phyloP scores from a whole-genome alignment of 2,797 vertebrate species.

The Ceryle rudis region DNA sequence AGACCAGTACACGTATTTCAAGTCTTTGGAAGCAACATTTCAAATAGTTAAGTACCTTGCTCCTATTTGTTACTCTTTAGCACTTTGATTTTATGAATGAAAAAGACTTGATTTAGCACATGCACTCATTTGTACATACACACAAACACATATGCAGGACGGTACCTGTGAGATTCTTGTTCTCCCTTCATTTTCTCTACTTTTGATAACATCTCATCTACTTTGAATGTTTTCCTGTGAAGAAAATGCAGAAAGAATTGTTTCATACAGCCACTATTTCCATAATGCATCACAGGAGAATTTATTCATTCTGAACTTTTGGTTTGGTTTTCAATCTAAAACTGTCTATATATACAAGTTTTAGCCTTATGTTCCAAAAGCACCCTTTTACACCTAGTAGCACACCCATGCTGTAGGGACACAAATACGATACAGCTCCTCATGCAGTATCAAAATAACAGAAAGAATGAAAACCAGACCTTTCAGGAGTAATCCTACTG shows the following conservation, averaged over 20 bases:
- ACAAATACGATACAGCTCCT: neutral
- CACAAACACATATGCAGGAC: neutral
- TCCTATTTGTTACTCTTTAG: neutral
- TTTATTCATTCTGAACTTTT: neutral
- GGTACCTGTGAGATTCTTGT: constrained; percentile 96
- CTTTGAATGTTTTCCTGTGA: constrained; percentile 94
- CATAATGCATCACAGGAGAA: neutral
- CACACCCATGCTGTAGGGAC: fast-evolving
- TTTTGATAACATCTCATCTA: constrained; percentile 94
- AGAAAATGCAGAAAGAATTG: constrained; percentile 34
- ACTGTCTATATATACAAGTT: neutral
- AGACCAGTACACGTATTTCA: neutral
- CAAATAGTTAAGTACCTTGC: neutral
- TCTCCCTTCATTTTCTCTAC: constrained; percentile 97
- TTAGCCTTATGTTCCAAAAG: neutral
- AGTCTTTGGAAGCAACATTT: neutral
- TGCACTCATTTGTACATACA: neutral
- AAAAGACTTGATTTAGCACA: neutral
- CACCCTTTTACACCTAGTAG: neutral
- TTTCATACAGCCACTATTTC: neutral
- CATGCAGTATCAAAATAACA: neutral
- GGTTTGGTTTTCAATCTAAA: neutral
- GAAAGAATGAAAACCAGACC: neutral
- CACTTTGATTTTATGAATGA: neutral
- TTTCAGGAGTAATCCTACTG: neutral